A percentile compares a stretch with the other conserved stretches of the same genome.
Evolutionary conservation across 2,113 vertebrate species (phyloP).

Genomic region (Synodontis membranacea): DNA sequence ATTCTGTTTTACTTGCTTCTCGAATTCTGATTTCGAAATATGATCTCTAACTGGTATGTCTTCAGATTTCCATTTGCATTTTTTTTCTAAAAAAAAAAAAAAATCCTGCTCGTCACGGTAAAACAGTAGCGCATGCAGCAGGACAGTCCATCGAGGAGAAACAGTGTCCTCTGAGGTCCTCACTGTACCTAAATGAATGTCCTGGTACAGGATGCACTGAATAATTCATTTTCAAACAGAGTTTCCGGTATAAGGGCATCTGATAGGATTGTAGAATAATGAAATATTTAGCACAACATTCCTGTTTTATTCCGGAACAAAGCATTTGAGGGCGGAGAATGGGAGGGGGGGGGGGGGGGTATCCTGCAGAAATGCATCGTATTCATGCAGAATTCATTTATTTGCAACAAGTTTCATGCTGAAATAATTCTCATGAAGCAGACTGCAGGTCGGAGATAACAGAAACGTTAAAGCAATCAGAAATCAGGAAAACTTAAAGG

Average conservation of each 20-base stretch:
- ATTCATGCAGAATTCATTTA: slow-evolving; percentile 23
- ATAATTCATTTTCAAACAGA: slow-evolving; percentile 45
- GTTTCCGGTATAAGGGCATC: slow-evolving; percentile 19
- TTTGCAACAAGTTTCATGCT: background rate
- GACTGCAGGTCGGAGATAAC: too few species aligned
- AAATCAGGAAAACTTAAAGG: too few species aligned
- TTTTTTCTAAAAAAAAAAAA: background rate
- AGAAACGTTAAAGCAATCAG: too few species aligned
- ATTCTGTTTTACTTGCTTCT: too few species aligned
- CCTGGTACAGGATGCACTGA: slow-evolving; percentile 21
- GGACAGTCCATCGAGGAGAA: background rate
- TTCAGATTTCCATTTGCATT: background rate
- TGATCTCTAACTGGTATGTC: background rate
- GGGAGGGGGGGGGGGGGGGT: background rate
- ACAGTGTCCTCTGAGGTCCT: background rate
- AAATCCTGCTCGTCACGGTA: background rate
- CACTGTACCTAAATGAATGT: slow-evolving; percentile 2
- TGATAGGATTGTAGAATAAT: slow-evolving; percentile 42
- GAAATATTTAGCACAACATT: slow-evolving; percentile 40
- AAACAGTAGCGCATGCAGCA: background rate
- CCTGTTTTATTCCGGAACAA: slow-evolving; percentile 25
- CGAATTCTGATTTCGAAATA: background rate
- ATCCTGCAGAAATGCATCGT: background rate
- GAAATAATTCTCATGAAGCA: too few species aligned
- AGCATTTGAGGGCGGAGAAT: slow-evolving; percentile 7